These are phyloP conservation scores for Ormyrus thymus DNA, from an alignment of 2,888 invertebrate genomes.

Conservation along the genomic window DNA sequence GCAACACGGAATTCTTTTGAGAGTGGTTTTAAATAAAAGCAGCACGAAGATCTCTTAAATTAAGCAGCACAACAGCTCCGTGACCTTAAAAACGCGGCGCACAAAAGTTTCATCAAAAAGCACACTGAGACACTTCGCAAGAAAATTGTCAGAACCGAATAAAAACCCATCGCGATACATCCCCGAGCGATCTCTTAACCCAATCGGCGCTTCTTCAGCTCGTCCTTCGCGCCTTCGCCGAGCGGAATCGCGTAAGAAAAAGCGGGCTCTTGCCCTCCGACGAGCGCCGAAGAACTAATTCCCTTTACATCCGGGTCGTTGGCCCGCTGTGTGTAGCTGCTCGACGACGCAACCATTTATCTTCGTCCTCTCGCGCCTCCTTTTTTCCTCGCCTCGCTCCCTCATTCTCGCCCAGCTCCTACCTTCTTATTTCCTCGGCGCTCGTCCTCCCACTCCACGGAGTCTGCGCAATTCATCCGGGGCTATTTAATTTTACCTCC, in stretches of 20 bases:
- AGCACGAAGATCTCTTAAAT: too few species aligned
- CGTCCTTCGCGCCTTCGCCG: neutral
- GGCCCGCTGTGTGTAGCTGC: neutral
- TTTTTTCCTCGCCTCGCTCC: neutral
- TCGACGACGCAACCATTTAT: constrained; percentile 12
- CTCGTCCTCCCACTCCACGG: neutral
- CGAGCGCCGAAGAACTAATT: constrained; percentile 38
- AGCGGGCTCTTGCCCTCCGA: too few species aligned
- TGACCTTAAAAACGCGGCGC: too few species aligned
- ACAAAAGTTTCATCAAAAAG: too few species aligned
- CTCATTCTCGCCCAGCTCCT: neutral
- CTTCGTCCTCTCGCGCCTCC: constrained; percentile 13
- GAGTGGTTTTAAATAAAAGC: too few species aligned
- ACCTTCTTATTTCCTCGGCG: neutral
- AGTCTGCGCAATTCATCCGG: constrained; percentile 20
- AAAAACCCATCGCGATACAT: neutral
- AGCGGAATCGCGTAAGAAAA: neutral
- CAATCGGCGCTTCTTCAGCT: neutral
- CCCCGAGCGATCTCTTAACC: neutral
- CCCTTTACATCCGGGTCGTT: constrained; percentile 27
- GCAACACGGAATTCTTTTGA: too few species aligned
- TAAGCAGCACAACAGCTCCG: too few species aligned
- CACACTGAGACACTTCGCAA: too few species aligned
- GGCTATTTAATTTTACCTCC: constrained; percentile 20
- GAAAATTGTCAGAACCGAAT: too few species aligned